Evolutionary conservation across 2,113 vertebrate genomes (phyloP).

Genomic region (Calcarius ornatus): DNA sequence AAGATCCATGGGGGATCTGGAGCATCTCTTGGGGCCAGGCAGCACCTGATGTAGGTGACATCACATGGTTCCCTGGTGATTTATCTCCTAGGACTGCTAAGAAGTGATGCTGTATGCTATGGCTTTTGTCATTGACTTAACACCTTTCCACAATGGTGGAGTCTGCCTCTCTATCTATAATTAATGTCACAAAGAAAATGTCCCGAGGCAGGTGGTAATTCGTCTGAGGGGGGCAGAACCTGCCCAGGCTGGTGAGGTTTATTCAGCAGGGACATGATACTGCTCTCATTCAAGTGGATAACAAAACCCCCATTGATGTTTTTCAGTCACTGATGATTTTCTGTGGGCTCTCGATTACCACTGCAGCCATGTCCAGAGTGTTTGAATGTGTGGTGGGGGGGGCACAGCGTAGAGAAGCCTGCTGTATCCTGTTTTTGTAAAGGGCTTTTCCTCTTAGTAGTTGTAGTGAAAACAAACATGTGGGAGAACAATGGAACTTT

Average conservation of each 20-base stretch:
- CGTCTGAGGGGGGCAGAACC: neutral
- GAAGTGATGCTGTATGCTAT: neutral
- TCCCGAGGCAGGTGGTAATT: neutral
- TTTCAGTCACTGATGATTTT: neutral
- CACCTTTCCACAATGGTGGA: accelerated
- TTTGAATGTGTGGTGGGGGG: neutral
- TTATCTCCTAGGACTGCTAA: neutral
- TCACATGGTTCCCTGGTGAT: neutral
- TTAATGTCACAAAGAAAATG: neutral
- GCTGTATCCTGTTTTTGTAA: constrained; percentile 66
- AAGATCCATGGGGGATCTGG: accelerated
- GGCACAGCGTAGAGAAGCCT: neutral
- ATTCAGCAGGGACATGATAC: neutral
- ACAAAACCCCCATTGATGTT: neutral
- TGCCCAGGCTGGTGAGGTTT: neutral
- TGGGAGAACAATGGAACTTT: constrained; percentile 60
- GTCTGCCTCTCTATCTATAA: neutral
- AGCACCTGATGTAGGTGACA: neutral
- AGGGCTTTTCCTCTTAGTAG: constrained; percentile 61
- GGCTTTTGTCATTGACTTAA: neutral
- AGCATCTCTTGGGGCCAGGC: neutral
- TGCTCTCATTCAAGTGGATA: neutral
- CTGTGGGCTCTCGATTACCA: neutral
- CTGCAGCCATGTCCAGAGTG: neutral
- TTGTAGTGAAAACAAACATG: constrained; percentile 62